Base-by-base conservation (phyloP, 2,888 invertebrate genomes). In the Phaonia tiefii region DNA sequence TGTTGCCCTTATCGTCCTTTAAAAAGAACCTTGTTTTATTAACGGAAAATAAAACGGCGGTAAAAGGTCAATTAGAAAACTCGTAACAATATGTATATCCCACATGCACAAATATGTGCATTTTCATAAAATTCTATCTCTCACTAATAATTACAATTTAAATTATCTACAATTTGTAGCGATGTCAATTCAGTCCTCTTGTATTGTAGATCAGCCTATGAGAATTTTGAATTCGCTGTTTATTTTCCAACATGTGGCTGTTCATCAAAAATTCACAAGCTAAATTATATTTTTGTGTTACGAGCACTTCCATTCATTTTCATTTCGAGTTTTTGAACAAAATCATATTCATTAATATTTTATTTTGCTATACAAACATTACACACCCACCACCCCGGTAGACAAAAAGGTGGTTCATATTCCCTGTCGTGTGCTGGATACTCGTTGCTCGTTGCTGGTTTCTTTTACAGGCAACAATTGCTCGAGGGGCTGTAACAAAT, bases 241-340 rank as follows among this genome's bases (percentile, higher is more conserved):
- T 5, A 46, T 72, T 54, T 20, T 15, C 42, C 22, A 74, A 74
- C 76, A 80, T 80, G 76, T 80, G 80, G 39, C 51, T 39, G 54
- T 70, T 74, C 69, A 76, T 80, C 51, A 74, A 70, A 80, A 80
- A 80, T 80, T 80, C 80, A 76, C 80, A 80, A 74, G 73, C 73
- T 66, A 80, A 70, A 74, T 80, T 70, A 70, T 42, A 15, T 56
- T 8, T 46, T 65, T n/a, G n/a, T n/a, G 49, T 13, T 51, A 63
- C 70, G 42, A 31, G 25, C 3, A 17, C 39, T 31, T 25, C 37
- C 31, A 46, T 20, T 39, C 15, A n/a, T 84, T 83, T 84, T 82
- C 80, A 84, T 82, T 67, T 83, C 66, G 15, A n/a, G n/a, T n/a
- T n/a, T n/a, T n/a, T 22, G 66, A 49, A 31, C 39, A 72, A 58